Evolutionary conservation across 2,888 invertebrate species (phyloP), one percentile per base, ranked within the genome.

Genomic region (Patella ulyssiponensis): DNA sequence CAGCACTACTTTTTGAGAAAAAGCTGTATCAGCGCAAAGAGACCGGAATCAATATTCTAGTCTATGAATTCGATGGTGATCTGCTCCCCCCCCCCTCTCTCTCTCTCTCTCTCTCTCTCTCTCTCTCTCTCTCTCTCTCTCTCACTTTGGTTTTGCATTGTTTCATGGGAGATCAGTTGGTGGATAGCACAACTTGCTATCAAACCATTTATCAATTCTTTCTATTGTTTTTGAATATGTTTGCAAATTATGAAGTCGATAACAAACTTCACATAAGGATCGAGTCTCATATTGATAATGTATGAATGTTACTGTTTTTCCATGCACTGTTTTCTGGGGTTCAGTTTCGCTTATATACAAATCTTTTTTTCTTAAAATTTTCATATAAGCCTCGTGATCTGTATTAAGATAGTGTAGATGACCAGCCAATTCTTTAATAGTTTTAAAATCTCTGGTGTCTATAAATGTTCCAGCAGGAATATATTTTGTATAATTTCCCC

Each of bases 121-220:
- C 33, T 33, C 33, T 33, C 33, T 33, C 33, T 33, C 33, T 33
- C 33, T 33, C 33, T 33, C 33, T 33, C 33, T 33, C 33, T 33
- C 5, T 27, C 27, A 1, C 0, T 33, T 33, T 33, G 33, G 3
- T 33, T 33, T 33, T 33, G 33, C n/a, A n/a, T n/a, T n/a, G n/a
- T n/a, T 33, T 44, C 9, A 44, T 9, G 0, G 0, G 44, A 44
- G 44, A 44, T 44, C 44, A 44, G 44, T 44, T 44, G 44, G 44
- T 9, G 44, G 44, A 7, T 44, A 44, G 9, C 44, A 44, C 44
- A 44, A 44, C 44, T 44, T 44, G 7, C 4, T 9, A 44, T 23
- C 53, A 54, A 53, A 73, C 73, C 73, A 73, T n/a, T n/a, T 14
- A 3, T 15, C 20, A 33, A 73, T 73, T 15, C 54, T 27, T 27